These are phyloP conservation scores for Probaryconus sp. DNA, from an alignment of 1,140 invertebrate genomes.

Conservation along the genomic window DNA sequence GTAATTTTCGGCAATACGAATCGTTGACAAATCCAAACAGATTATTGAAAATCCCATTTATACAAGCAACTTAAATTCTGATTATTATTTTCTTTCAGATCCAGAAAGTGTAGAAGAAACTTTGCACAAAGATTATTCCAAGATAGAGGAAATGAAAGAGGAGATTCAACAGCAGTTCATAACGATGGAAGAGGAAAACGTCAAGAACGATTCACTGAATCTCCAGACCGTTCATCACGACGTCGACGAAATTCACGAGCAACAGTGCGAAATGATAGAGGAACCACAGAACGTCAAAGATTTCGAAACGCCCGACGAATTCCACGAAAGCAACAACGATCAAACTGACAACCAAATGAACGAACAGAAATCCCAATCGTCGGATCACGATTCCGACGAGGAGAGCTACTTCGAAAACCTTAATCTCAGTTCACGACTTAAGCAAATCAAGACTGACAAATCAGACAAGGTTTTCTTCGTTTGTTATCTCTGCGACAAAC, in stretches of 20 bases:
- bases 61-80: too few species aligned
- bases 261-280: not conserved
- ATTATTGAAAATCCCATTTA: too few species aligned
- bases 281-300: slow-evolving; percentile 14
- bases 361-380: slow-evolving; percentile 15
- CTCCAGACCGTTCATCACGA: slow-evolving; percentile 4
- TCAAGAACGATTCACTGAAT: slow-evolving; percentile 1
- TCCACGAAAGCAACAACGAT: slow-evolving; percentile 29
- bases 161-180: slow-evolving; percentile 35
- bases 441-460: slow-evolving; percentile 65
- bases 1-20: too few species aligned
- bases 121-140: slow-evolving; percentile 23
- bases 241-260: slow-evolving; percentile 5
- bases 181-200: slow-evolving; percentile 21
- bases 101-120: slow-evolving; percentile 26
- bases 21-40: too few species aligned
- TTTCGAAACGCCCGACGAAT: slow-evolving; percentile 15
- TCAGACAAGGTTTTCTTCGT: slow-evolving; percentile 71
- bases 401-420: slow-evolving; percentile 76
- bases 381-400: slow-evolving; percentile 67
- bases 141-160: slow-evolving; percentile 29
- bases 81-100: slow-evolving; percentile 15
- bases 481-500: slow-evolving; percentile 75
- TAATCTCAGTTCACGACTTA: slow-evolving; percentile 73
- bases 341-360: slow-evolving; percentile 60